A percentile compares a stretch with the other conserved stretches of the same genome.
Evolutionary conservation across 2,113 vertebrate species (phyloP).

Genomic region (Notarius lentiginosus): DNA sequence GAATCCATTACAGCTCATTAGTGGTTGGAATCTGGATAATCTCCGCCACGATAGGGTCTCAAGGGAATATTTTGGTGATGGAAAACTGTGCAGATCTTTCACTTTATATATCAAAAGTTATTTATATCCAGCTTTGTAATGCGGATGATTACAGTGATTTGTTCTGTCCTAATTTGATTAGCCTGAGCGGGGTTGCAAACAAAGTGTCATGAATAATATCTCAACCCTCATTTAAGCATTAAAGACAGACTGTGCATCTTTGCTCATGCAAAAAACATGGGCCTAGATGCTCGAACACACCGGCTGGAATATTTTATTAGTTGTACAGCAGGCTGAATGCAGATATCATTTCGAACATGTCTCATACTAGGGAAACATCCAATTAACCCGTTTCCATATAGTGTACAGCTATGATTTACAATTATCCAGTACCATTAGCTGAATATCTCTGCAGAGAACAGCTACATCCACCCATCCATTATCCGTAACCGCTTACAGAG

Average conservation of each 20-base stretch:
- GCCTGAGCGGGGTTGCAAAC: background rate
- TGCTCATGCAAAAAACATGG: background rate
- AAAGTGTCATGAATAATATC: slow-evolving; percentile 23
- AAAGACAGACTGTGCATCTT: background rate
- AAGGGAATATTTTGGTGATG: slow-evolving; percentile 21
- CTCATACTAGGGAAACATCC: background rate
- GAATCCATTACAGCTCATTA: slow-evolving; percentile 32
- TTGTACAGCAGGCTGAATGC: background rate
- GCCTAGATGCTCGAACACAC: background rate
- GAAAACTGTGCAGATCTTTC: slow-evolving; percentile 22
- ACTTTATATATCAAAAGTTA: slow-evolving; percentile 3
- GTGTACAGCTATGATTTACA: background rate
- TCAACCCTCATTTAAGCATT: slow-evolving; percentile 27
- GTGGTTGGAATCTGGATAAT: background rate
- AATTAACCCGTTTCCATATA: background rate
- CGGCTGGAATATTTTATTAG: background rate
- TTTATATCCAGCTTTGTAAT: slow-evolving; percentile 23
- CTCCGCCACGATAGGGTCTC: background rate
- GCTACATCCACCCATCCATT: no score
- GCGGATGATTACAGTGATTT: slow-evolving; percentile 27
- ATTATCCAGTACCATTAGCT: background rate
- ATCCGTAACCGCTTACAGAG: no score
- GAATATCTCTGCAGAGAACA: background rate
- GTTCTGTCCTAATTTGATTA: slow-evolving; percentile 31
- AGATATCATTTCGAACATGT: background rate